Evolutionary conservation across 1,140 invertebrate genomes (phyloP).

Genomic region (Tetramorium parvispinum): DNA sequence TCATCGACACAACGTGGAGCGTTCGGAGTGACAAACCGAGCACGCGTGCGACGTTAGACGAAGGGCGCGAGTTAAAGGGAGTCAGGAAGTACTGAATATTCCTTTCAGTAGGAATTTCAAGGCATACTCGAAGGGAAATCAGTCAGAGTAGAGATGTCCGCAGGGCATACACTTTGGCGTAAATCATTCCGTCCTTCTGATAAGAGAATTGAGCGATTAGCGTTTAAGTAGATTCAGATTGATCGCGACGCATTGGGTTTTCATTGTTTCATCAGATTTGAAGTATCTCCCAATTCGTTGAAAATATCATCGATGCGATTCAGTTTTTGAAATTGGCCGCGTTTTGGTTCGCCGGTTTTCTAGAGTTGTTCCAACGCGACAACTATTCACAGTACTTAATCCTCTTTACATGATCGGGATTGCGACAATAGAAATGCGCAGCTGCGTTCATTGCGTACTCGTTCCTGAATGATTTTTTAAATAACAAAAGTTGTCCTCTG

Average conservation of each 20-base stretch:
- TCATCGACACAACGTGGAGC: background rate
- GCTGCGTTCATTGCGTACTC: background rate
- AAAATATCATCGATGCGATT: background rate
- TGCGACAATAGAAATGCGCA: background rate
- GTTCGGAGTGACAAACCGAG: background rate
- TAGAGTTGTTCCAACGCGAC: background rate
- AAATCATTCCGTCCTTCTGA: background rate
- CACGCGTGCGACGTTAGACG: background rate
- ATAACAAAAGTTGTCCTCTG: background rate
- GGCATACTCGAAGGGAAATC: background rate
- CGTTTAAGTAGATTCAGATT: background rate
- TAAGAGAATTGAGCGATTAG: background rate
- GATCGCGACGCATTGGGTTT: background rate
- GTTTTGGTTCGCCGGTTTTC: background rate
- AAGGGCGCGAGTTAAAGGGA: background rate
- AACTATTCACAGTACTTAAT: slow-evolving; percentile 19
- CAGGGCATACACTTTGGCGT: background rate
- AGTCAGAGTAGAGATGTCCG: background rate
- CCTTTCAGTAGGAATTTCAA: background rate
- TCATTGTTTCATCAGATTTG: background rate
- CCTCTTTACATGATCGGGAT: slow-evolving; percentile 10
- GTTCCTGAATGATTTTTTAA: slow-evolving; percentile 5
- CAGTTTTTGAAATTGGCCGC: background rate
- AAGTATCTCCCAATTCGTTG: background rate
- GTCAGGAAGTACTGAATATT: background rate